Evolutionary conservation across 2,888 invertebrate species (phyloP), one percentile per base, ranked within the genome.

Genomic region (Dasypogon diadema): DNA sequence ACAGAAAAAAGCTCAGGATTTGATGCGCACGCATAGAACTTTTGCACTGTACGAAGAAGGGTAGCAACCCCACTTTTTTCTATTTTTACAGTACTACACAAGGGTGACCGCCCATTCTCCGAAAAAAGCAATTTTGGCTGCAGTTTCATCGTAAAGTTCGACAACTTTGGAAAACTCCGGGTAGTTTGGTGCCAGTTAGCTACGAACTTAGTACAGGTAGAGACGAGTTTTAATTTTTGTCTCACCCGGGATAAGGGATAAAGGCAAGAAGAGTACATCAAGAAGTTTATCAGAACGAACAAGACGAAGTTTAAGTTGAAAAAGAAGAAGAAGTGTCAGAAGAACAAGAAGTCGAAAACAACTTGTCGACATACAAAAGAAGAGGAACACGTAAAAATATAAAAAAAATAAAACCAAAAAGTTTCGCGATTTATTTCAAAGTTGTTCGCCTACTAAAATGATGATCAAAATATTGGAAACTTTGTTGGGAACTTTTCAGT

Each of bases 191-290:
- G 86, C 84, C 86, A 86, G 86, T 86, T 86, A 84, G 85, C 84
- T 84, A 84, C 84, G 86, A 86, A 86, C 86, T 86, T 86, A 84
- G 86, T 84, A 85, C 86, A 86, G 86, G 86, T 86, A 86, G 86
- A 86, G 86, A 86, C 85, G 85, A 85, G 84, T 84, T 85, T 83
- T 79, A 80, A 80, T 83, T 83, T 82, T 83, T 80, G 83, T 83
- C 84, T 85, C 84, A 83, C 83, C 81, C 79, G 81, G 80, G 79
- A 78, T 77, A 79, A 77, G 78, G 58, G 58, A 74, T 74, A 56
- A 55, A 56, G 63, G 70, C 70, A 74, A 76, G 73, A 65, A 55
- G 56, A 75, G 75, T 75, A 73, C 75, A 72, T 65, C 75, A 77
- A 73, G 77, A 56, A 77, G 75, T 77, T 75, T 65, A 72, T 72